phyloP scores from a whole-genome alignment of 2,797 vertebrate genomes.

The Florisuga fusca region DNA sequence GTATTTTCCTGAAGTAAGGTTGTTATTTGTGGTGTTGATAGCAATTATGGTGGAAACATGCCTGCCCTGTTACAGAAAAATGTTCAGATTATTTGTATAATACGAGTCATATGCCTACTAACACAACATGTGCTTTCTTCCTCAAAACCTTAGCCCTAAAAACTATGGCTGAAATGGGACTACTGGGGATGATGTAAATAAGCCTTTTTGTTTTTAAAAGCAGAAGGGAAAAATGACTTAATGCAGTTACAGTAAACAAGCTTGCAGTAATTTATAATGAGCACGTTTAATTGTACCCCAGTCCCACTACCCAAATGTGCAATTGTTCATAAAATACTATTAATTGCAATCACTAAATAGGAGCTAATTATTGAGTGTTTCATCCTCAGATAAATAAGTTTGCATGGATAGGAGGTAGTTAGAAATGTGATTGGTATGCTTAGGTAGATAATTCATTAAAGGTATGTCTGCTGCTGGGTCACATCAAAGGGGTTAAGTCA shows the following conservation, averaged over 20 bases:
- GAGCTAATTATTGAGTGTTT: neutral
- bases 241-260: conserved; percentile 1
- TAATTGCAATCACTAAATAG: neutral
- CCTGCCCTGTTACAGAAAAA: neutral
- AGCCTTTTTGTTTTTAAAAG: conserved; percentile 40
- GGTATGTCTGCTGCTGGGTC: neutral
- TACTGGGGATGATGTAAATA: neutral
- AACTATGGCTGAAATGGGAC: neutral
- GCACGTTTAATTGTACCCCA: neutral
- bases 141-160: conserved; percentile 16
- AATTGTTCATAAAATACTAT: neutral
- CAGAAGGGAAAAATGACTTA: neutral
- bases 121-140: neutral
- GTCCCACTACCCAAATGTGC: neutral
- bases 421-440: neutral
- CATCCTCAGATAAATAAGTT: neutral
- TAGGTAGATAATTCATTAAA: neutral
- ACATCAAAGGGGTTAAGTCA: neutral
- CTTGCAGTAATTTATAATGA: neutral
- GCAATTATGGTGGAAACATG: neutral
- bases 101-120: neutral
- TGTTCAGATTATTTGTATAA: neutral
- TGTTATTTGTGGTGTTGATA: neutral
- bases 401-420: neutral
- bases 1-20: neutral